Base-by-base conservation (phyloP, 2,888 invertebrate genomes). In the Gandaritis pyraliata region DNA sequence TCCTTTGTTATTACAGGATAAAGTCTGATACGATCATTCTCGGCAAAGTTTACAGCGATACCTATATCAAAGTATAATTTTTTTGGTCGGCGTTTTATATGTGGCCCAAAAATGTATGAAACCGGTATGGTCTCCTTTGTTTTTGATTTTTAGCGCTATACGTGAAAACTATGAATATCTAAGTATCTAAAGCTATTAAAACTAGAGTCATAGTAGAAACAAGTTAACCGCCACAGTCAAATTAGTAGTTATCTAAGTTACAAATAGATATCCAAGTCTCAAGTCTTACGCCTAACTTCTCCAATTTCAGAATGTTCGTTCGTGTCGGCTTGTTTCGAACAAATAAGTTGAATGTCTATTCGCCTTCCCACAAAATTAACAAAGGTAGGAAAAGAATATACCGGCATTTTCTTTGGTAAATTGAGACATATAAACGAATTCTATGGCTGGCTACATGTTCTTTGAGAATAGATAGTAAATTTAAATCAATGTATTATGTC, bases 261-360 rank as follows among this genome's bases (percentile, higher is more conserved):
- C 52, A 47, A 55, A 53, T 61, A 60, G 53, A 48, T 59, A 59
- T 46, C 51, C 48, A 47, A 61, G 51, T 43, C 49, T 61, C 62
- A 39, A 61, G 58, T 39, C 59, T 50, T 48, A 45, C 61, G 59
- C 56, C 59, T 50, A 67, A 71, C 65, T 71, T 69, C 57, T 64
- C 65, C 62, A 64, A 71, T 71, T 70, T 69, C 56, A 48, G 61
- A 66, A 67, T 64, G 64, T 60, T 61, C 61, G 30, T 50, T 65
- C 45, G 53, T 45, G 60, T 58, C 39, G 48, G 58, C 41, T 62
- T 61, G 59, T 67, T 61, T 33, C 53, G 46, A 65, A 61, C 66
- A 61, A 65, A 69, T 62, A 65, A 61, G 65, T 69, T 59, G 61
- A 61, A 62, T 63, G 64, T 54, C 64, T 64, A 58, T 61, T 58